Conservation (phyloP, 2,888 invertebrate species). For the Philhelius pedissequus region DNA sequence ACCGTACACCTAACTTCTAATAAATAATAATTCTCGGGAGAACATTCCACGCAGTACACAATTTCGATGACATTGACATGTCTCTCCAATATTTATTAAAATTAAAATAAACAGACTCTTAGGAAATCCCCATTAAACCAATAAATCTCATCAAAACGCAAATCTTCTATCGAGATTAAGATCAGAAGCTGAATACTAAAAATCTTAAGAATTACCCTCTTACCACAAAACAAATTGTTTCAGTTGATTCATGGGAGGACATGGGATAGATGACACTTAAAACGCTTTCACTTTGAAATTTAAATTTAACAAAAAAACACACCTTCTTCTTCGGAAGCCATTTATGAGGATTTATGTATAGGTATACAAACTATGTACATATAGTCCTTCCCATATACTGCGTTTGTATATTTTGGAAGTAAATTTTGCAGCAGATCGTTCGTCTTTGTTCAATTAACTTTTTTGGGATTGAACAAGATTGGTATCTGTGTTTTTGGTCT, state of each 20-base stretch:
- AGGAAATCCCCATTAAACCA: background rate
- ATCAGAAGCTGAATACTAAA: conserved; percentile 7
- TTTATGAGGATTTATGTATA: conserved; percentile 2
- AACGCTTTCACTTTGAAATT: conserved; percentile 18
- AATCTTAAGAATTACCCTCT: background rate
- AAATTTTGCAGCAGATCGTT: conserved; percentile 47
- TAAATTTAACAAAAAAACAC: conserved; percentile 1
- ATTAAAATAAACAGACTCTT: background rate
- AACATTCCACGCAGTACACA: too few relatives aligned
- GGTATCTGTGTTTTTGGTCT: conserved; percentile 49
- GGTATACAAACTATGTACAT: background rate
- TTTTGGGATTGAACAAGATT: conserved; percentile 55
- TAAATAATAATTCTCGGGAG: too few relatives aligned
- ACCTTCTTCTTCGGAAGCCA: conserved; percentile 2
- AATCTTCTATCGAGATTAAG: conserved; percentile 1
- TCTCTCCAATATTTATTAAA: background rate
- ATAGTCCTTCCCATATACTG: too few relatives aligned
- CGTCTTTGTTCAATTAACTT: conserved; percentile 62
- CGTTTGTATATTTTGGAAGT: conserved; percentile 16
- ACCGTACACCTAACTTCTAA: too few relatives aligned
- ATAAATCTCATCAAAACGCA: background rate
- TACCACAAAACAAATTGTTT: conserved; percentile 11
- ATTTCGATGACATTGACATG: too few relatives aligned
- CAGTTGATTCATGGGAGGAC: background rate
- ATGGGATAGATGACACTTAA: too few relatives aligned